Base-by-base conservation (phyloP, 1,140 invertebrate species). In the Himalopsyche phryganea region DNA sequence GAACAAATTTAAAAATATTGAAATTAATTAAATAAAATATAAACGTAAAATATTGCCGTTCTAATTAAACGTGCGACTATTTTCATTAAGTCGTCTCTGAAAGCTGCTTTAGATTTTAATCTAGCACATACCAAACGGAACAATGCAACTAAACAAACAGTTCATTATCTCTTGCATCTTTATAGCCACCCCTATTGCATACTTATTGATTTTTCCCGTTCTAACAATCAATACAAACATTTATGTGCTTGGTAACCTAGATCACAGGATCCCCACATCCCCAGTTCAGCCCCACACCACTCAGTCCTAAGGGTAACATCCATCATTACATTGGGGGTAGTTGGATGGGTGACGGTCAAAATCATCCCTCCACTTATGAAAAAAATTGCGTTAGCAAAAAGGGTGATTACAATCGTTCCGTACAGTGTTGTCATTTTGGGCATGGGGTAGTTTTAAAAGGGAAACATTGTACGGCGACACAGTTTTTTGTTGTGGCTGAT, bases 181-280 rank as follows among this genome's bases (percentile, higher is more conserved):
- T n/a, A n/a, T n/a, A n/a, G n/a, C 14, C 28, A n/a, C 52, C 52
- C 50, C 38, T 42, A 28, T 47, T 15, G 45, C 49, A 58, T 45
- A 15, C 38, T n/a, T 58, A 57, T 61, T 33, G 53, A 56, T 61
- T 56, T 41, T 57, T 61, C 49, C 38, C 28, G n/a, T n/a, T 40
- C n/a, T 14, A 6, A 50, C 44, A 61, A 61, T 61, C 60, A 57
- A 61, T 61, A 61, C 45, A 6, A 10, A 1, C 20, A 23, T 28
- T 46, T 47, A 38, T n/a, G n/a, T n/a, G n/a, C 54, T 53, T 50
- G 42, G 18, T 62, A 62, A 62, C 60, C 60, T 55, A 62, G 49
- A 62, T 62, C 54, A 10, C 33, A 50, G 23, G 19, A 10, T 45
- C 58, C 51, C 51, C 20, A 11, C 10, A 10, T 42, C 20, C 10